Evolutionary conservation across 2,113 vertebrate species (phyloP), one percentile per base, ranked within the genome.

Genomic region (Thunnus maccoyii): DNA sequence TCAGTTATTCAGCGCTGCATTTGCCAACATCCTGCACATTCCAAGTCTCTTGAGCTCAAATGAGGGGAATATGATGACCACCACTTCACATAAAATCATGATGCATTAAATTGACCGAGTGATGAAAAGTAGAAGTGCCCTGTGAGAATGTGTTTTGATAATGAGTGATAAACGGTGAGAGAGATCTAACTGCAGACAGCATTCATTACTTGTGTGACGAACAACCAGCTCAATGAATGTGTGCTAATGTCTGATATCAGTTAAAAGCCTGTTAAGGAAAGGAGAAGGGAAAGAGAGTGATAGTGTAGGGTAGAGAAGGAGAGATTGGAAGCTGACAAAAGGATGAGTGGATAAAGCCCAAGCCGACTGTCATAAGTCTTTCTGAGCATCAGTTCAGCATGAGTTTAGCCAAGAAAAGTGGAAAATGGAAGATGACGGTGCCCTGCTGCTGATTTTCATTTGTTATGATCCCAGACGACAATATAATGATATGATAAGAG

Each of bases 81-180:
- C 36, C 50, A 50, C 20, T 71, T 88, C 41, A 75, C 72, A 87
- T 80, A 82, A 79, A 86, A 86, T 67, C 79, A 86, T 0, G 20
- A 36, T 51, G 80, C 72, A 63, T 72, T 75, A 78, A 89, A 80
- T 46, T 85, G 74, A 36, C 62, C 72, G 57, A 60, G 68, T 70
- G 50, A 75, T 78, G n/a, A 87, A 85, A 81, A 51, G 72, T 17
- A 64, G n/a, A 55, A 22, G 57, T 55, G 55, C 71, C 55, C 70
- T 61, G 44, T 7, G 13, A 22, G 76, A 79, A 84, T 36, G 62
- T 56, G 54, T 60, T 55, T 51, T 64, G 77, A 83, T 78, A 70
- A 84, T 72, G 78, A 83, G 62, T 3, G 50, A 78, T 61, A 85
- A 62, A 27, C 62, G 64, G 48, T 70, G 50, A 61, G 44, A 48